Percentiles rank a stretch among this genome's conserved stretches.
phyloP scores from a whole-genome alignment of 2,888 invertebrate species.

The Miltochrista miniata region DNA sequence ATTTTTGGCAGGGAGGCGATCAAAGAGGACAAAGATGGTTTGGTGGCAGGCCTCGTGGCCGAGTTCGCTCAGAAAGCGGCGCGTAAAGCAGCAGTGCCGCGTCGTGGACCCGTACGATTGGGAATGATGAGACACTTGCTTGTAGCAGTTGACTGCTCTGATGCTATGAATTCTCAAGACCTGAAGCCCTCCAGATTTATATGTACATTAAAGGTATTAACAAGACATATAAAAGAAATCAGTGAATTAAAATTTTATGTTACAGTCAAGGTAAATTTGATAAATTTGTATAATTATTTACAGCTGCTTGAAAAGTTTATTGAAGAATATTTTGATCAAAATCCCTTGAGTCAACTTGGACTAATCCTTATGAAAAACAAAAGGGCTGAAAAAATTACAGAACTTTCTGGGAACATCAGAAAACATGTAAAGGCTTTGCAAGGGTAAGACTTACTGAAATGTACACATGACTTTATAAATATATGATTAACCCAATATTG shows the following conservation, averaged over 20 bases:
- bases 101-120: slow-evolving; percentile 91
- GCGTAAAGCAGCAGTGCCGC: slow-evolving; percentile 88
- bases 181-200: slow-evolving; percentile 96
- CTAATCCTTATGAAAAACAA: slow-evolving; percentile 96
- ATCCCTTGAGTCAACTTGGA: slow-evolving; percentile 98
- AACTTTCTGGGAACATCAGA: slow-evolving; percentile 93
- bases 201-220: slow-evolving; percentile 91
- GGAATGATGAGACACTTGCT: slow-evolving; percentile 99
- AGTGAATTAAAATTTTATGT: no score
- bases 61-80: slow-evolving; percentile 96
- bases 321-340: slow-evolving; percentile 99
- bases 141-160: slow-evolving; percentile 96
- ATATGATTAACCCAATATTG: no score
- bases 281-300: slow-evolving; percentile 37
- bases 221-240: no score
- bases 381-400: slow-evolving; percentile 95
- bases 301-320: slow-evolving; percentile 96
- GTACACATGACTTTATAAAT: no score
- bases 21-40: slow-evolving; percentile 97
- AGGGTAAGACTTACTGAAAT: slow-evolving; percentile 56
- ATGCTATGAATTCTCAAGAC: slow-evolving; percentile 97
- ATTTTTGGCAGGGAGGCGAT: slow-evolving; percentile 91
- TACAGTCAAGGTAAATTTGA: no score
- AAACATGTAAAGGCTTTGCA: slow-evolving; percentile 90
- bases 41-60: slow-evolving; percentile 94